Evolutionary conservation across 2,888 invertebrate species (phyloP), one percentile per base, ranked within the genome.

Genomic region (Merodon equestris): DNA sequence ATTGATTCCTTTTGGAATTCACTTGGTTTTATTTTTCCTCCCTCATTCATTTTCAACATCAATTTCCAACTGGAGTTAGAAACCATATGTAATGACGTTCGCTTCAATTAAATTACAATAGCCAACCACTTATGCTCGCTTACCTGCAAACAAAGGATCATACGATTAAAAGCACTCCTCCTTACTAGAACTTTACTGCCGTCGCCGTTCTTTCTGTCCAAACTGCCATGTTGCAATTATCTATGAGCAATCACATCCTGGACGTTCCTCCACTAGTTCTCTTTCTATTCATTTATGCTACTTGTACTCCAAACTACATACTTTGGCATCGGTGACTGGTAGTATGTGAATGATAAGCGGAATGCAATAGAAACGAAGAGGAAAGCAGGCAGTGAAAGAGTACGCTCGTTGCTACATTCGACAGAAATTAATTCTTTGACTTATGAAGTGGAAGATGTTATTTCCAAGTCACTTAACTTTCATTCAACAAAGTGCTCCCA

Each of bases 351-450:
- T n/a, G n/a, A n/a, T 54, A 10, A 44, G 61, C 53, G 63, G 54
- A 58, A 9, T 58, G 70, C 57, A 7, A 63, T 57, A 51, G 9
- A 38, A 5, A 56, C 18, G 9, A 36, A 18, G 38, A 57, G 19
- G n/a, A 72, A 9, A 34, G 9, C 34, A 19, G 50, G 15, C 15
- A 66, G 64, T 53, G 27, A 54, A 54, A 60, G 63, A 72, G 57
- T 77, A 61, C 72, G 73, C 77, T 73, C 61, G 73, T 73, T 77
- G 73, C 67, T 67, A 77, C 73, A 73, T 77, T 77, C 60, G 77
- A 73, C 72, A 73, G 77, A 77, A 73, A 77, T 73, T 77, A 77
- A 73, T 77, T 73, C 77, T 77, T 73, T 77, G 77, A 77, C 77
- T 77, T 77, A 77, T 77, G 77, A 77, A 67, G 73, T 73, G 73